Evolutionary conservation across 2,113 vertebrate genomes (phyloP).

Genomic region (Athene noctua): DNA sequence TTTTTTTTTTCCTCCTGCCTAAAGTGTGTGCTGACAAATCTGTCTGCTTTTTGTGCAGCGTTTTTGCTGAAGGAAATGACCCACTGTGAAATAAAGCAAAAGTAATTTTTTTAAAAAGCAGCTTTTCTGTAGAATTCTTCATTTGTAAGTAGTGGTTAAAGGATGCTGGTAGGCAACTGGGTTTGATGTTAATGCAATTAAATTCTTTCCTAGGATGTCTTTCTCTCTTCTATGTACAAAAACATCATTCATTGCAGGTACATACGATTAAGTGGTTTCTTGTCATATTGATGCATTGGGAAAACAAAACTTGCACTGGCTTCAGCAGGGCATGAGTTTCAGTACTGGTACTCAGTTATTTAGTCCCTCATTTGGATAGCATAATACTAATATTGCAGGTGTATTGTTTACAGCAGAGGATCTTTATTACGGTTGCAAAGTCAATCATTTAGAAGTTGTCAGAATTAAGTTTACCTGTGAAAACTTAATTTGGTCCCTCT

Average conservation of each 20-base stretch:
- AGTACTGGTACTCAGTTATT: neutral
- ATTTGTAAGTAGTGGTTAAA: neutral
- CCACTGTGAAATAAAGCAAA: neutral
- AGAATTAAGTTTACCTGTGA: neutral
- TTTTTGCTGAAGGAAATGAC: neutral
- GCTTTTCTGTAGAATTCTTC: neutral
- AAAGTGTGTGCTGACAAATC: constrained; percentile 34
- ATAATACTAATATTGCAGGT: neutral
- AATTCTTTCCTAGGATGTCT: neutral
- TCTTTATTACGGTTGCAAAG: neutral
- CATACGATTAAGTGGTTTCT: neutral
- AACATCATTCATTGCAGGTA: neutral
- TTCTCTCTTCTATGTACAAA: neutral
- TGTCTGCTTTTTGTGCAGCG: neutral
- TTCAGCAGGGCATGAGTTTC: neutral
- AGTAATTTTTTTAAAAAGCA: neutral
- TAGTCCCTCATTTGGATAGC: neutral
- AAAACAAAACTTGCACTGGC: neutral
- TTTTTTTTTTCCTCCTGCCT: neutral
- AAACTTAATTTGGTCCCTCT: constrained; percentile 2
- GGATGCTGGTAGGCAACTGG: neutral
- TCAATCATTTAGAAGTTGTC: neutral
- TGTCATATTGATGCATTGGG: neutral
- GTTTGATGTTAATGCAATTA: neutral
- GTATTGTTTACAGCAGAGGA: neutral